Percentiles rank a stretch among this genome's conserved stretches.
These are phyloP conservation scores for Exocentrus adspersus DNA, from an alignment of 2,888 invertebrate genomes.

Conservation along the genomic window DNA sequence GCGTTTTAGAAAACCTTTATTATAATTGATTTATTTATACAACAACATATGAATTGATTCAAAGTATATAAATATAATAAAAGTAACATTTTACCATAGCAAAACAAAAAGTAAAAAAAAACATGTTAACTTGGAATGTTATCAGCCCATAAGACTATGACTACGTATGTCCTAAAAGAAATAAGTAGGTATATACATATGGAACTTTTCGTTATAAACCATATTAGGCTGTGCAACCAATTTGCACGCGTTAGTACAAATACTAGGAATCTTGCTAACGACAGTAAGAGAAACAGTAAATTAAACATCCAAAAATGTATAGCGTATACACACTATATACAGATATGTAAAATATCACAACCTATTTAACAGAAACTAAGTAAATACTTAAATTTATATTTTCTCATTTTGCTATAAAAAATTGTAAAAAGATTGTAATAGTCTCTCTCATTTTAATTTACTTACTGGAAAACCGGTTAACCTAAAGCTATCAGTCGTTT, in stretches of 20 bases:
- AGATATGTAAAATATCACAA: constrained; percentile 3
- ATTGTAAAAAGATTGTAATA: constrained; percentile 14
- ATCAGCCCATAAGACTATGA: too few species aligned
- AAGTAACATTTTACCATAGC: constrained; percentile 4
- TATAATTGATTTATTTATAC: constrained; percentile 40
- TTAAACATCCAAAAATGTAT: too few species aligned
- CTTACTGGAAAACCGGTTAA: constrained; percentile 26
- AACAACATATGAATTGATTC: constrained; percentile 37
- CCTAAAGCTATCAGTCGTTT: constrained; percentile 24
- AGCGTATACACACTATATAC: too few species aligned
- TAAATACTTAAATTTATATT: constrained; percentile 22
- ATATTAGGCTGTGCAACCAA: not conserved
- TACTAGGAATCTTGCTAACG: not conserved
- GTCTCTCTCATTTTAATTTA: constrained; percentile 9
- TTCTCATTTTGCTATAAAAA: constrained; percentile 26
- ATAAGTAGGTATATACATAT: not conserved
- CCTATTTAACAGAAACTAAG: constrained; percentile 2
- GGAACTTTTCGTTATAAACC: too few species aligned
- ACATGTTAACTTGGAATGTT: not conserved
- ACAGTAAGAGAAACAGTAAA: too few species aligned
- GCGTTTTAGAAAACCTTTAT: constrained; percentile 44
- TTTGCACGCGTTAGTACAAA: too few species aligned
- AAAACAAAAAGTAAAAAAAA: constrained; percentile 3
- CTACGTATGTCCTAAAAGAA: not conserved
- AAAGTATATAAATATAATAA: constrained; percentile 26